phyloP scores from a whole-genome alignment of 2,888 invertebrate genomes.

The Pachliopta kotzebuea region DNA sequence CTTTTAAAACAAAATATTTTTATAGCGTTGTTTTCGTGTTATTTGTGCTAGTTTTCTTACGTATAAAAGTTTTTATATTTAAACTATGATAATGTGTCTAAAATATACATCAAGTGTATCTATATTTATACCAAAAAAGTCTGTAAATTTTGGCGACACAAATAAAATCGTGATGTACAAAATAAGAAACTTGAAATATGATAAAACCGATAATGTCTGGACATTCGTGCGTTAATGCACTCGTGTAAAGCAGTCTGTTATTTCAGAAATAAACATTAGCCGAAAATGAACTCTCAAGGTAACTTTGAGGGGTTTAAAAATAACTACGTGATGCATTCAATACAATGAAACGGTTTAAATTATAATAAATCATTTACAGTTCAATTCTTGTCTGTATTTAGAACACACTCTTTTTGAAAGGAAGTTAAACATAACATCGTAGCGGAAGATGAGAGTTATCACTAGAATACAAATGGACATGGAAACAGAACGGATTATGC shows the following conservation, averaged over 20 bases:
- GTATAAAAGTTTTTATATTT: too few species aligned
- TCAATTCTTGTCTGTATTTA: too few species aligned
- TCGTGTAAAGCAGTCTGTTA: slow-evolving; percentile 9
- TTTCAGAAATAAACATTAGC: slow-evolving; percentile 9
- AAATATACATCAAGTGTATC: too few species aligned
- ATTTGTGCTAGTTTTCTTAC: too few species aligned
- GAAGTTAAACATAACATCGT: background rate
- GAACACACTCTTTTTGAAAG: too few species aligned
- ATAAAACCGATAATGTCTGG: slow-evolving; percentile 10
- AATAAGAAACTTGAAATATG: slow-evolving; percentile 1
- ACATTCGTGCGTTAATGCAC: slow-evolving; percentile 13
- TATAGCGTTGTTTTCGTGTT: too few species aligned
- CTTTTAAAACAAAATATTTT: too few species aligned
- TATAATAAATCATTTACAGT: too few species aligned
- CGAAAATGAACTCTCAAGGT: slow-evolving; percentile 16
- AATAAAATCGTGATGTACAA: background rate
- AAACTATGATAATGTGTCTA: too few species aligned
- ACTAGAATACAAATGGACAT: slow-evolving; percentile 11
- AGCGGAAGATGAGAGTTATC: background rate
- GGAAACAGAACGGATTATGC: slow-evolving; percentile 29
- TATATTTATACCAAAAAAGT: background rate
- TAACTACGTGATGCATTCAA: too few species aligned
- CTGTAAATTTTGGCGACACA: background rate
- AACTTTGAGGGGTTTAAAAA: slow-evolving; percentile 11
- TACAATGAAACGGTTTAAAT: too few species aligned